A percentile compares a stretch with the other conserved stretches of the same genome.
phyloP scores from a whole-genome alignment of 2,888 invertebrate species.

The Eumerus sabulonum region DNA sequence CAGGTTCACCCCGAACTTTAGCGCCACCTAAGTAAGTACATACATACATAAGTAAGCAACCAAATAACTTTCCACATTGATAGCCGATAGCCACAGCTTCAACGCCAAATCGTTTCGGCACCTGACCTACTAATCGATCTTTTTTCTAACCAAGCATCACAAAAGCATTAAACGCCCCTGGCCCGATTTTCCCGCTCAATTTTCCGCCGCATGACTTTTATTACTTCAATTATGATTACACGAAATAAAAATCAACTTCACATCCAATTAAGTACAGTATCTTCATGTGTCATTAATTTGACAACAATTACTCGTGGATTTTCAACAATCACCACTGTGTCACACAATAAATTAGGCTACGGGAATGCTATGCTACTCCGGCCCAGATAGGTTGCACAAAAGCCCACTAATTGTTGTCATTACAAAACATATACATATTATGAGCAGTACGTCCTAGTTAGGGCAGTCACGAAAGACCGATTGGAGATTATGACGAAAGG shows the following conservation, averaged over 20 bases:
- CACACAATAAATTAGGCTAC: slow-evolving; percentile 10
- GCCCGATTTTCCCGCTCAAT: slow-evolving; percentile 10
- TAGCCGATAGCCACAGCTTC: too few species aligned
- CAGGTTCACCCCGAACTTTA: too few species aligned
- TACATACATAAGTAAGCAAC: too few species aligned
- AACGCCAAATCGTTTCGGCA: too few species aligned
- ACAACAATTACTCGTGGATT: slow-evolving; percentile 17
- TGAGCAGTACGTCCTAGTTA: slow-evolving; percentile 16
- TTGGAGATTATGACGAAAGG: slow-evolving; percentile 15
- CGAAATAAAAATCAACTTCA: too few species aligned
- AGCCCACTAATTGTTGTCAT: slow-evolving; percentile 24
- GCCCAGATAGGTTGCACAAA: slow-evolving; percentile 9
- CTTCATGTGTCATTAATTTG: slow-evolving; percentile 27
- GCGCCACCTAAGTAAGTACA: too few species aligned
- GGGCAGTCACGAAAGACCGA: slow-evolving; percentile 1
- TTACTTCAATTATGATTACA: slow-evolving; percentile 5
- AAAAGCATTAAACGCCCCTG: slow-evolving; percentile 8
- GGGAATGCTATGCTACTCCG: neutral
- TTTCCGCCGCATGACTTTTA: slow-evolving; percentile 25
- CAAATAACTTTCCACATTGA: too few species aligned
- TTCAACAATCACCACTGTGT: slow-evolving; percentile 13
- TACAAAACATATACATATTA: neutral
- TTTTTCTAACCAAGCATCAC: too few species aligned
- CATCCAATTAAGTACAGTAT: slow-evolving; percentile 9
- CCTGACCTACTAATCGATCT: too few species aligned